phyloP scores from a whole-genome alignment of 92 coral and sea anemone genomes.

The Hydrozoanthus gracilis region DNA sequence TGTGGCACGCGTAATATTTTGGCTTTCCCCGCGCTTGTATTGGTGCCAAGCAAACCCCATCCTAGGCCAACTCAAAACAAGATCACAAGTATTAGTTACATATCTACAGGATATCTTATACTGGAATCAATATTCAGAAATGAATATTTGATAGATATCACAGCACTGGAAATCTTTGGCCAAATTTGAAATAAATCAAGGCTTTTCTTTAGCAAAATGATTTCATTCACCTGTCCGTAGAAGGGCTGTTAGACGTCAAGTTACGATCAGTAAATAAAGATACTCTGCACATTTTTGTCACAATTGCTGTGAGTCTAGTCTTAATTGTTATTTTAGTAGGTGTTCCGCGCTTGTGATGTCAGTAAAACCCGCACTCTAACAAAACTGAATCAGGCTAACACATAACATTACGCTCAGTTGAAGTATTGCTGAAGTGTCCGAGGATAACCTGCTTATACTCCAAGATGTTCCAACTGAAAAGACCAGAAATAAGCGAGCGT shows the following conservation, averaged over 20 bases:
- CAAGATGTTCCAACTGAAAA: not conserved
- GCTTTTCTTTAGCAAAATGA: slow-evolving; percentile 56
- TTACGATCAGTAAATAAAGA: slow-evolving; percentile 56
- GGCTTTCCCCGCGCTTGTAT: not conserved
- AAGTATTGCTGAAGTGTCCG: not conserved
- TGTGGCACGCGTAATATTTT: slow-evolving; percentile 69
- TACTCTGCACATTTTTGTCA: slow-evolving; percentile 48
- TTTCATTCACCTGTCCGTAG: slow-evolving; percentile 60
- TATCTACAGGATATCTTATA: slow-evolving; percentile 15
- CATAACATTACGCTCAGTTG: not conserved
- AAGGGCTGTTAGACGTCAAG: slow-evolving; percentile 55
- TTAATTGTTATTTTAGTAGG: slow-evolving; percentile 77
- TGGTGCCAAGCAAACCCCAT: slow-evolving; percentile 12
- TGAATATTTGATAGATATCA: slow-evolving; percentile 23
- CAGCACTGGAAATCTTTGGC: slow-evolving; percentile 28
- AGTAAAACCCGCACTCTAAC: slow-evolving; percentile 25
- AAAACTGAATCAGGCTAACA: not conserved
- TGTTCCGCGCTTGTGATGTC: slow-evolving; percentile 26
- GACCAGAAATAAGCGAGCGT: not conserved
- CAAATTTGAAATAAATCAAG: slow-evolving; percentile 51
- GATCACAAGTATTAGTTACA: slow-evolving; percentile 4
- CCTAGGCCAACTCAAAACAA: slow-evolving; percentile 22
- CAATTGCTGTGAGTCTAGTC: slow-evolving; percentile 65
- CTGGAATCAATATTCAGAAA: not conserved
- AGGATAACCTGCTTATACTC: not conserved